Percentiles rank a stretch among this genome's conserved stretches.
Conservation (phyloP, 2,113 vertebrate genomes). For the Tyto alba region DNA sequence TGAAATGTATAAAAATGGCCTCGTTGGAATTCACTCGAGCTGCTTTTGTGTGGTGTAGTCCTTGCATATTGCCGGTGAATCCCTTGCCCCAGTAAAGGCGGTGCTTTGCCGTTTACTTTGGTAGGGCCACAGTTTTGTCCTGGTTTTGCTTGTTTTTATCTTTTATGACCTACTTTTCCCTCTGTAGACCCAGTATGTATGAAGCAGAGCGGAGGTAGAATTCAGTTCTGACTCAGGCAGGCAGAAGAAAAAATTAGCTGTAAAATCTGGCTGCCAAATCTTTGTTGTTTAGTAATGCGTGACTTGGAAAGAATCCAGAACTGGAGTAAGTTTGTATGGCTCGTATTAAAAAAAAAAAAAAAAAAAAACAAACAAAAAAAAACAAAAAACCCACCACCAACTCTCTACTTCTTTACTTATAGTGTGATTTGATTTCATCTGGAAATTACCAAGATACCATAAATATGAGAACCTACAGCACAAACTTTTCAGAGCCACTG, state of each 20-base stretch:
- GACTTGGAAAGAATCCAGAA: constrained; percentile 37
- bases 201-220: background rate
- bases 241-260: constrained; percentile 44
- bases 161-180: constrained; percentile 42
- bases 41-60: background rate
- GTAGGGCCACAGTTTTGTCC: background rate
- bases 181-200: background rate
- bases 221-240: constrained; percentile 48
- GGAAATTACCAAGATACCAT: constrained; percentile 41
- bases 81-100: background rate
- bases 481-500: background rate
- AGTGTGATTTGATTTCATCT: constrained; percentile 13
- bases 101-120: background rate
- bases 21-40: background rate
- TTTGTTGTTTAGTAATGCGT: constrained; percentile 45
- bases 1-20: background rate
- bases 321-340: background rate
- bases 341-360: background rate
- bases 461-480: background rate
- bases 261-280: constrained; percentile 59
- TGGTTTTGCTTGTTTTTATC: background rate
- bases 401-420: background rate
- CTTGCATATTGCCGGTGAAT: background rate
- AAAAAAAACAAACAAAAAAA: background rate
- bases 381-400: background rate